Evolutionary conservation across 2,888 invertebrate species (phyloP).

Genomic region (Pachliopta kotzebuea): DNA sequence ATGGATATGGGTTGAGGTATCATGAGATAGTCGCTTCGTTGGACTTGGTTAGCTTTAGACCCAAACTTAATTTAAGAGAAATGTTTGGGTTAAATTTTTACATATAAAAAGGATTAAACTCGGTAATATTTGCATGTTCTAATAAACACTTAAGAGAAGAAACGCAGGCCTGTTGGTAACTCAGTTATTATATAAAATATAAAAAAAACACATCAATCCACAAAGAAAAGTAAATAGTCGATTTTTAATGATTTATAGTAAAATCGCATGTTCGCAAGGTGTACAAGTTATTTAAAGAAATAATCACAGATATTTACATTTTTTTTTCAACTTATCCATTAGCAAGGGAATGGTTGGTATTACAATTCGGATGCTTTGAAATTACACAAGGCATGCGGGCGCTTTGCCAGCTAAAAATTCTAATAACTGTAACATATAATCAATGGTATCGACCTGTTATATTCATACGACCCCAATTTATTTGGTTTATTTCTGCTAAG

Average conservation of each 20-base stretch:
- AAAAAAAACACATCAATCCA: too few species aligned
- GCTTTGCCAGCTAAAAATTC: slow-evolving; percentile 51
- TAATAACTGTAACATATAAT: slow-evolving; percentile 47
- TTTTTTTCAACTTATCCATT: slow-evolving; percentile 46
- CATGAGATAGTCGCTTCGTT: too few species aligned
- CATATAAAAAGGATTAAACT: background rate
- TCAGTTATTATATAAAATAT: too few species aligned
- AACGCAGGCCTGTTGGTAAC: too few species aligned
- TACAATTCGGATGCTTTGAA: slow-evolving; percentile 37
- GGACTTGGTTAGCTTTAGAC: background rate
- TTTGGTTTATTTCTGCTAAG: slow-evolving; percentile 17
- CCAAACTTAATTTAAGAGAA: background rate
- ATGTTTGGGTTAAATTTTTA: background rate
- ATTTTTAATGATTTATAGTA: too few species aligned
- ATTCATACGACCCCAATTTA: slow-evolving; percentile 17
- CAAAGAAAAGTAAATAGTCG: too few species aligned
- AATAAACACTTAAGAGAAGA: background rate
- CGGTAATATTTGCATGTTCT: background rate
- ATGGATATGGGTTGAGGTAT: too few species aligned
- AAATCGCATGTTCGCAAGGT: background rate
- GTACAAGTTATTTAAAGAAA: background rate
- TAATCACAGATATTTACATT: slow-evolving; percentile 25
- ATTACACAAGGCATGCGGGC: slow-evolving; percentile 53
- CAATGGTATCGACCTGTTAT: slow-evolving; percentile 19
- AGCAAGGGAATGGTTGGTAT: slow-evolving; percentile 46